These are phyloP conservation scores for Diceros bicornis DNA, from an alignment of 2,797 vertebrate species.

Conservation along the genomic window DNA sequence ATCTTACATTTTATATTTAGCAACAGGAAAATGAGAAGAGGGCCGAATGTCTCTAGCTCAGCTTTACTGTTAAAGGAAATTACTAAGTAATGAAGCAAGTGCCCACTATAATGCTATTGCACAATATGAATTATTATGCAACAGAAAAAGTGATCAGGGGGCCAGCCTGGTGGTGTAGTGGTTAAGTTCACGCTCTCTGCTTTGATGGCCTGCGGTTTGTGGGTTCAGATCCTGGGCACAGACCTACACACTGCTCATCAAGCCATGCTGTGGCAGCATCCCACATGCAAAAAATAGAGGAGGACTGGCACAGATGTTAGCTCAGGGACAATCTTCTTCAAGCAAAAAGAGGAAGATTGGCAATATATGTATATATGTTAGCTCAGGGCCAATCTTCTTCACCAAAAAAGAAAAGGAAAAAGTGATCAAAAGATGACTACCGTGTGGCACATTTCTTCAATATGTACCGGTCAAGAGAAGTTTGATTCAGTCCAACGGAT, in stretches of 20 bases:
- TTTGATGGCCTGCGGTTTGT: too few relatives aligned
- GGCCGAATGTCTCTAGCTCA: conserved; percentile 10
- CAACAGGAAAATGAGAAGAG: conserved; percentile 64
- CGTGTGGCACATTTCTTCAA: not conserved
- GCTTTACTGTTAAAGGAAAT: conserved; percentile 70
- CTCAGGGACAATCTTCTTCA: too few relatives aligned
- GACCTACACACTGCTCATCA: too few relatives aligned
- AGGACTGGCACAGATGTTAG: too few relatives aligned
- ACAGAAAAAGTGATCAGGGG: not conserved
- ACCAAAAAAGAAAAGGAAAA: not conserved
- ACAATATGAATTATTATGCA: not conserved
- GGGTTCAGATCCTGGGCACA: too few relatives aligned
- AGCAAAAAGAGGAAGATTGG: too few relatives aligned
- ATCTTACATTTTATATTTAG: conserved; percentile 63
- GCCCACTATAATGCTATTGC: not conserved
- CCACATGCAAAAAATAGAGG: too few relatives aligned
- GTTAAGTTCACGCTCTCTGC: too few relatives aligned
- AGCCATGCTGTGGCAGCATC: too few relatives aligned
- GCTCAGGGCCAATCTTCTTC: not conserved
- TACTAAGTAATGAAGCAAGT: conserved; percentile 60
- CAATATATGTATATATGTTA: too few relatives aligned
- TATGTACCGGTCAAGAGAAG: not conserved
- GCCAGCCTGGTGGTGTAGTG: too few relatives aligned
- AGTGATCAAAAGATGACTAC: not conserved
- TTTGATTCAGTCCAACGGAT: not conserved